Conservation (phyloP, 2,797 vertebrate species). For the Acridotheres tristis region DNA sequence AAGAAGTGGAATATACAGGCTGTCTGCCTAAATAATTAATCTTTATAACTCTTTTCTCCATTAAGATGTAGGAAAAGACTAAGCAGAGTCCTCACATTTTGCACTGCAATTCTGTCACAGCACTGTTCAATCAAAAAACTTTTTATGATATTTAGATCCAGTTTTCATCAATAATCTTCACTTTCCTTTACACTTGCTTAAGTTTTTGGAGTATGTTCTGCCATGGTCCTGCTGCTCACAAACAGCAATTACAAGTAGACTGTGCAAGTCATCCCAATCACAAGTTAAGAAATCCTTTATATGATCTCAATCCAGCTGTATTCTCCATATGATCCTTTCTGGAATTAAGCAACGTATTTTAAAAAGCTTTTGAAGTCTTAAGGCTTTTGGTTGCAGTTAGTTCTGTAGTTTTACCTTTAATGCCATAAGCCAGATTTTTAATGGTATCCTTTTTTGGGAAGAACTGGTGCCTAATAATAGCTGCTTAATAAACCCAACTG, state of each 20-base stretch:
- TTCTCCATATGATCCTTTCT: not conserved
- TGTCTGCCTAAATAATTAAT: constrained; percentile 23
- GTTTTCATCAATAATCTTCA: not conserved
- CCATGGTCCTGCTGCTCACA: not conserved
- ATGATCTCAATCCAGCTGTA: not conserved
- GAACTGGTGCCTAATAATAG: not conserved
- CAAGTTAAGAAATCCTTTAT: not conserved
- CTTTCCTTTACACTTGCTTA: not conserved
- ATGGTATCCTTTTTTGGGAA: not conserved
- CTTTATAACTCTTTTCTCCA: not conserved
- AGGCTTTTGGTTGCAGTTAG: not conserved
- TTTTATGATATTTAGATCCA: not conserved
- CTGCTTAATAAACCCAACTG: not conserved
- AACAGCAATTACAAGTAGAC: not conserved
- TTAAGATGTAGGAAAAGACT: not conserved
- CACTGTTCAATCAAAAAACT: not conserved
- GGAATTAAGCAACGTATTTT: not conserved
- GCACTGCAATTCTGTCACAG: not conserved
- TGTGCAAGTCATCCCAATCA: not conserved
- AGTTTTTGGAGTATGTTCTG: not conserved
- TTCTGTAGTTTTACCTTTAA: not conserved
- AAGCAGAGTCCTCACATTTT: not conserved
- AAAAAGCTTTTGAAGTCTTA: not conserved
- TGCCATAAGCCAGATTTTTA: not conserved
- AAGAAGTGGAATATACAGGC: not conserved